phyloP scores from a whole-genome alignment of 2,797 vertebrate species.

The Stomatorhinus walkeri region DNA sequence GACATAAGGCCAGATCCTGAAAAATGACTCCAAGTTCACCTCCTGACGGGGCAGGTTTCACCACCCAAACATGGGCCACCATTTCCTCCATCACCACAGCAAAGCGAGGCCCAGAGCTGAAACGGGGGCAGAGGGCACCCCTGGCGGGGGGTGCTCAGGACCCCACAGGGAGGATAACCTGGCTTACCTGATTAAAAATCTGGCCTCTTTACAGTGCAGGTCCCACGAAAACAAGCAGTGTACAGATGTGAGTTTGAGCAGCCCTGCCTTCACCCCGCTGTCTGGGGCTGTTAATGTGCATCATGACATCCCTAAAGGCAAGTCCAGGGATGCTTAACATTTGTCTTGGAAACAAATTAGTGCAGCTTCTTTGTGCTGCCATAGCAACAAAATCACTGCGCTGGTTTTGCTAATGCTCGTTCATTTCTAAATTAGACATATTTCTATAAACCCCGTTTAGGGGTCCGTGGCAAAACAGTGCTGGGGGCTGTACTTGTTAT shows the following conservation, averaged over 20 bases:
- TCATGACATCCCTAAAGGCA: neutral
- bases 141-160: neutral
- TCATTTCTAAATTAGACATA: slow-evolving; percentile 34
- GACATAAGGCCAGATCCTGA: neutral
- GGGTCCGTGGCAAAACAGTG: neutral
- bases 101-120: neutral
- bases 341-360: neutral
- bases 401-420: slow-evolving; percentile 58
- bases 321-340: neutral
- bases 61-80: neutral
- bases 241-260: neutral
- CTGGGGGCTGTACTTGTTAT: neutral
- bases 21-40: neutral
- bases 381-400: slow-evolving; percentile 48
- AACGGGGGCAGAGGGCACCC: neutral
- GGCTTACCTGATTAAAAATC: neutral
- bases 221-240: neutral
- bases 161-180: neutral
- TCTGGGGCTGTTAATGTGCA: neutral
- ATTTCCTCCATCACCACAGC: neutral
- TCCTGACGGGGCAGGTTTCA: neutral
- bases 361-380: slow-evolving; percentile 30
- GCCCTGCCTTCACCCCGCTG: neutral
- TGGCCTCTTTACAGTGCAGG: neutral
- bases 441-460: neutral